A percentile compares a stretch with the other conserved stretches of the same genome.
Conservation (phyloP, 2,113 vertebrate species). For the Sorex araneus region DNA sequence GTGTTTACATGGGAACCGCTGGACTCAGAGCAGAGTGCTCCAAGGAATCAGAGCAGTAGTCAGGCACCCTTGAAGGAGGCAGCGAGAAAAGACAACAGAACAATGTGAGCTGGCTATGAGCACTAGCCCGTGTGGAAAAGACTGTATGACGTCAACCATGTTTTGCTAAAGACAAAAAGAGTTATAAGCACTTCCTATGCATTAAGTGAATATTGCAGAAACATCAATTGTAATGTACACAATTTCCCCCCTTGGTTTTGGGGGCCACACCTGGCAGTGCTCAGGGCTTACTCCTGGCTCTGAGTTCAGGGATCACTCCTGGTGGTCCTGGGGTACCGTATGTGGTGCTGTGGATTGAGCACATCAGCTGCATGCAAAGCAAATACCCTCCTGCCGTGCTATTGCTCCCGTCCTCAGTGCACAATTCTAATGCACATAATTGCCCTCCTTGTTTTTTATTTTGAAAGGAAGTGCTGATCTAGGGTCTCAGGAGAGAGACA, state of each 20-base stretch:
- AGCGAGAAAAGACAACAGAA: not conserved
- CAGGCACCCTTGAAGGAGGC: not conserved
- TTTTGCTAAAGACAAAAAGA: not conserved
- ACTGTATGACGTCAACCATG: not conserved
- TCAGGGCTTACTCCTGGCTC: too few relatives aligned
- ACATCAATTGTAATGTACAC: not conserved
- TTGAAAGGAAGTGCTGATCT: not conserved
- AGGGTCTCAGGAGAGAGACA: too few relatives aligned
- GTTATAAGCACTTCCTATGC: not conserved
- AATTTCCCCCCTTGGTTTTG: not conserved
- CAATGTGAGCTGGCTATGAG: not conserved
- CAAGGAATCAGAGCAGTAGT: not conserved
- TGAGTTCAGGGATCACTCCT: too few relatives aligned
- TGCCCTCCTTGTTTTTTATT: constrained; percentile 37
- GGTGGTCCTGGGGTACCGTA: too few relatives aligned
- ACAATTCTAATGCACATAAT: too few relatives aligned
- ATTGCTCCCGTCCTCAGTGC: too few relatives aligned
- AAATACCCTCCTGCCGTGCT: too few relatives aligned
- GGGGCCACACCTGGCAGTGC: too few relatives aligned
- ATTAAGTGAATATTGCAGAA: not conserved
- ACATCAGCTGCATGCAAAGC: too few relatives aligned
- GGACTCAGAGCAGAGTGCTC: not conserved
- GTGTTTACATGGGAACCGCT: not conserved
- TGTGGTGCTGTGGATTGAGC: too few relatives aligned
- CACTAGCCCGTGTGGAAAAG: not conserved